Evolutionary conservation across 2,888 invertebrate species (phyloP).

Genomic region (Coecobrya sp.): DNA sequence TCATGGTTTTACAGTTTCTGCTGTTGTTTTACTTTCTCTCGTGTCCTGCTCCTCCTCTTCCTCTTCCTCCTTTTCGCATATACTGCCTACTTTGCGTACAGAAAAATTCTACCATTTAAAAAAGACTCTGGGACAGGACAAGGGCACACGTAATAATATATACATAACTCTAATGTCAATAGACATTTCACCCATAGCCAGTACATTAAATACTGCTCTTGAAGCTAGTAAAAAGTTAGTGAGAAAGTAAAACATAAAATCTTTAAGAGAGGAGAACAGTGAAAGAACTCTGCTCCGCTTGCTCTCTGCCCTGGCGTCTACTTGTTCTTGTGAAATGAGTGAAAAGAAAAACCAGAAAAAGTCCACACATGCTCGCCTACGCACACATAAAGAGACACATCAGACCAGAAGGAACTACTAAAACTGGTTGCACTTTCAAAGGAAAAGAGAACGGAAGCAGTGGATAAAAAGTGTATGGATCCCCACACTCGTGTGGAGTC

Average conservation of each 20-base stretch:
- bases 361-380: not conserved
- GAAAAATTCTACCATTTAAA: not conserved
- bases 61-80: not conserved
- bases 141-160: slow-evolving; percentile 23
- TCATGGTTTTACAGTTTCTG: slow-evolving; percentile 63
- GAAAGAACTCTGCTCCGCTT: not conserved
- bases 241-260: not conserved
- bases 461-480: slow-evolving; percentile 6
- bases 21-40: slow-evolving; percentile 34
- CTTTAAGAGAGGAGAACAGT: slow-evolving; percentile 15
- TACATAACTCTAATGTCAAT: slow-evolving; percentile 47
- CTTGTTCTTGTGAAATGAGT: slow-evolving; percentile 15
- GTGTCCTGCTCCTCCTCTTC: slow-evolving; percentile 10
- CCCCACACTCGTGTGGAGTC: not conserved
- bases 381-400: slow-evolving; percentile 15
- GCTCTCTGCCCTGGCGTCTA: slow-evolving; percentile 29
- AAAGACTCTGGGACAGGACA: slow-evolving; percentile 19
- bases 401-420: slow-evolving; percentile 7
- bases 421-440: slow-evolving; percentile 26
- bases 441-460: not conserved
- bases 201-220: slow-evolving; percentile 61
- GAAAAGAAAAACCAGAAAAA: slow-evolving; percentile 9
- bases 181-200: slow-evolving; percentile 50
- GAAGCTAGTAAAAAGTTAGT: slow-evolving; percentile 8
- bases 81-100: not conserved